Evolutionary conservation across 1,140 invertebrate species (phyloP).

Genomic region (Laodelphax striatellus): DNA sequence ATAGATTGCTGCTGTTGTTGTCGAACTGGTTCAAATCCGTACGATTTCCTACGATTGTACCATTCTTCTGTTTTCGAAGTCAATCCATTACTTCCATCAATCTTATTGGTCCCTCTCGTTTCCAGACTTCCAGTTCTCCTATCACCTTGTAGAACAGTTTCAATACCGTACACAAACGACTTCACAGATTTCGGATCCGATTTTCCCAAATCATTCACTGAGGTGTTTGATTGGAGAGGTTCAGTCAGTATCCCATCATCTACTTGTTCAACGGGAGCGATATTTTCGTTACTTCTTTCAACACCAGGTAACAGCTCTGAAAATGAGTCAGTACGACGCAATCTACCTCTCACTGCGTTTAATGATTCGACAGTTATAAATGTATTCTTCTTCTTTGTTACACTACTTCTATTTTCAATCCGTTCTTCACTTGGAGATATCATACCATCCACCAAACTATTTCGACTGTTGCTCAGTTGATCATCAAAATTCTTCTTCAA

Average conservation of each 20-base stretch:
- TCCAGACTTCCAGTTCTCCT: conserved; percentile 46
- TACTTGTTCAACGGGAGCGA: conserved; percentile 17
- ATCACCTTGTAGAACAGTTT: conserved; percentile 32
- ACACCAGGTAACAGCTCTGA: no score
- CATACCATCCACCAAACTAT: not conserved
- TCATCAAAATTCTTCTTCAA: not conserved
- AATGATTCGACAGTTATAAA: conserved; percentile 45
- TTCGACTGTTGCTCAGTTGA: not conserved
- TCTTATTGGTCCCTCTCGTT: conserved; percentile 32
- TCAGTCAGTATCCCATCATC: conserved; percentile 36
- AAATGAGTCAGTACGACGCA: conserved; percentile 27
- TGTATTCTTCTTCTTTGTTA: conserved; percentile 25
- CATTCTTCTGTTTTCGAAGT: conserved; percentile 41
- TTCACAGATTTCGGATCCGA: conserved; percentile 25
- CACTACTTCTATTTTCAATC: not conserved
- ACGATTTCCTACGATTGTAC: conserved; percentile 56
- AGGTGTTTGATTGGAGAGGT: conserved; percentile 17
- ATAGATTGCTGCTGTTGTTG: no score
- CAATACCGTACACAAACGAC: conserved; percentile 34
- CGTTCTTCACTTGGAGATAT: not conserved
- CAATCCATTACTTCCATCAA: conserved; percentile 29
- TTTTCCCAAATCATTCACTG: conserved; percentile 6
- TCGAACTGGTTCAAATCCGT: conserved; percentile 55
- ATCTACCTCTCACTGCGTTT: conserved; percentile 40
- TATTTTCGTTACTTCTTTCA: not conserved